Evolutionary conservation across 1,140 invertebrate species (phyloP).

Genomic region (Meteorus sp.): DNA sequence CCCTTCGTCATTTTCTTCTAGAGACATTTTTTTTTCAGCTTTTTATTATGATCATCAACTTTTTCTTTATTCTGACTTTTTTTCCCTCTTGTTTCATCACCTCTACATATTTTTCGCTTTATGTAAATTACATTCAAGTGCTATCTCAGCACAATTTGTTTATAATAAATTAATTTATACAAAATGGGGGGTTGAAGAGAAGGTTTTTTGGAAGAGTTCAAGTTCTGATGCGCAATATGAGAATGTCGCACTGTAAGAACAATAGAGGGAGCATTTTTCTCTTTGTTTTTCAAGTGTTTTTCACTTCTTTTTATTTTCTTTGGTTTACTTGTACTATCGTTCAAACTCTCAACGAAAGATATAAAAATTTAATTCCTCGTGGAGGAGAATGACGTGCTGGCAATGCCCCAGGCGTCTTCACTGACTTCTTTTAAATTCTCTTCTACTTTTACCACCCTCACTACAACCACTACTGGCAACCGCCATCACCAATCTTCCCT

Average conservation of each 20-base stretch:
- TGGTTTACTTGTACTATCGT: conserved; percentile 41
- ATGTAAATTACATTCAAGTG: too few relatives aligned
- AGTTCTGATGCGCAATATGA: neutral
- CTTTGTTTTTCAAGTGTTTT: conserved; percentile 6
- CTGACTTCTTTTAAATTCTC: conserved; percentile 28
- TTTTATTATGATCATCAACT: conserved; percentile 4
- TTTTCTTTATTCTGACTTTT: neutral
- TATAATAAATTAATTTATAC: too few relatives aligned
- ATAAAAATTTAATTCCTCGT: conserved; percentile 60
- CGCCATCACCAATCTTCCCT: neutral
- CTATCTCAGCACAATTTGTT: too few relatives aligned
- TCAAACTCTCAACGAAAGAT: conserved; percentile 58
- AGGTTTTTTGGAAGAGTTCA: too few relatives aligned
- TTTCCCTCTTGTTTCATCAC: too few relatives aligned
- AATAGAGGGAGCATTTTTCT: conserved; percentile 1
- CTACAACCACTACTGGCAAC: too few relatives aligned
- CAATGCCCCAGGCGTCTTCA: conserved; percentile 38
- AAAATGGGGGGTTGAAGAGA: too few relatives aligned
- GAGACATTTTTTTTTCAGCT: conserved; percentile 17
- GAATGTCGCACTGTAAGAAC: too few relatives aligned
- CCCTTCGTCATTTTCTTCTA: conserved; percentile 21
- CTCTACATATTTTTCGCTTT: too few relatives aligned
- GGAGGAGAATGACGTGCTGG: conserved; percentile 51
- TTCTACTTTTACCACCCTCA: too few relatives aligned
- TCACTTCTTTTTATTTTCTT: conserved; percentile 10